Evolutionary conservation across 2,113 vertebrate species (phyloP).

Genomic region (Progne subis): DNA sequence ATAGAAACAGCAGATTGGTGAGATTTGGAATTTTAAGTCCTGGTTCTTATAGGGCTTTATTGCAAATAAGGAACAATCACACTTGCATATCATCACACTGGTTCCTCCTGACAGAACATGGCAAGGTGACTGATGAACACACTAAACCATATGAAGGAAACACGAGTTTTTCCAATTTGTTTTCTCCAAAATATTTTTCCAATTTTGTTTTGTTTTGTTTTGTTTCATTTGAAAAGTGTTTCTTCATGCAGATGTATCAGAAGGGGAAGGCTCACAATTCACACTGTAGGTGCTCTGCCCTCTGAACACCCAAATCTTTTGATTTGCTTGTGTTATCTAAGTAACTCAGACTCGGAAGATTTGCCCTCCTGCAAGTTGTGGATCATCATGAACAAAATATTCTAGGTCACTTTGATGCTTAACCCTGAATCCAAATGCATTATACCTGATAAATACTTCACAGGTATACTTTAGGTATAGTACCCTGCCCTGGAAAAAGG

Average conservation of each 20-base stretch:
- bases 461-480: background rate
- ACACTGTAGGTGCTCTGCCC: rapidly evolving
- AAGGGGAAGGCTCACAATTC: background rate
- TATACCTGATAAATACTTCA: background rate
- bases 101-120: background rate
- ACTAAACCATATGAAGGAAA: background rate
- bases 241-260: background rate
- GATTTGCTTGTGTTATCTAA: background rate
- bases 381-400: background rate
- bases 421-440: background rate
- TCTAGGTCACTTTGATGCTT: background rate
- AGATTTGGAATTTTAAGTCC: background rate
- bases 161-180: background rate
- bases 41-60: background rate
- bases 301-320: background rate
- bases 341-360: background rate
- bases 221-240: background rate
- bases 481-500: background rate
- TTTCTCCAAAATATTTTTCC: background rate
- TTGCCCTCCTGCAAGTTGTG: background rate
- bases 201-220: background rate
- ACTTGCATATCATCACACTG: background rate
- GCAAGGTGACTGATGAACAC: background rate
- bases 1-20: background rate
- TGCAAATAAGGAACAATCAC: background rate